A percentile compares a stretch with the other conserved stretches of the same genome.
Conservation (phyloP, 2,888 invertebrate species). For the Tetranychus truncatus region DNA sequence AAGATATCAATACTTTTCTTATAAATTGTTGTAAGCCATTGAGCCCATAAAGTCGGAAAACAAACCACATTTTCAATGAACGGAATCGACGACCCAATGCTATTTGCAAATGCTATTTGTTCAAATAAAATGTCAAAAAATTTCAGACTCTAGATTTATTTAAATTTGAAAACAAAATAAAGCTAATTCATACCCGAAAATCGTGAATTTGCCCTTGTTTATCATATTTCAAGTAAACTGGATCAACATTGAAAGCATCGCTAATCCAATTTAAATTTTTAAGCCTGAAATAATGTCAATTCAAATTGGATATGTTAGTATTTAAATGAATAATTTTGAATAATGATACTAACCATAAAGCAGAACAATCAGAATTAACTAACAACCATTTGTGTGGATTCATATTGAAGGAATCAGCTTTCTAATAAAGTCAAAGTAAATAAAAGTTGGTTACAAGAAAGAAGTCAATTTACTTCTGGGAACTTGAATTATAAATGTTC, state of each 20-base stretch:
- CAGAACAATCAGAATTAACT: constrained; percentile 89
- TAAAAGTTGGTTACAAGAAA: no score
- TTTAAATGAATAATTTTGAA: neutral
- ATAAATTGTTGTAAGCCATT: constrained; percentile 82
- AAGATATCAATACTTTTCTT: constrained; percentile 41
- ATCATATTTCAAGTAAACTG: constrained; percentile 75
- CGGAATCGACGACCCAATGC: constrained; percentile 84
- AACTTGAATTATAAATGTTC: no score
- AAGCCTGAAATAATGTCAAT: neutral
- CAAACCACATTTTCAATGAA: constrained; percentile 92
- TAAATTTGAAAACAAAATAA: constrained; percentile 14
- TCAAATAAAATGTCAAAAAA: neutral
- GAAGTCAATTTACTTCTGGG: no score
- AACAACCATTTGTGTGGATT: constrained; percentile 95
- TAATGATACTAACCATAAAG: constrained; percentile 55
- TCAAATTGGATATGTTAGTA: constrained; percentile 36
- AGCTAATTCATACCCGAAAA: constrained; percentile 26
- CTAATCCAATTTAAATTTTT: neutral
- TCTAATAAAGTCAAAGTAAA: constrained; percentile 32
- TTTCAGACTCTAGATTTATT: neutral
- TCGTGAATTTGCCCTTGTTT: constrained; percentile 55
- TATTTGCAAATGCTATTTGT: constrained; percentile 79
- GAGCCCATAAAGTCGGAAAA: constrained; percentile 77
- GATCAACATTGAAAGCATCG: constrained; percentile 60
- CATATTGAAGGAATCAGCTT: constrained; percentile 90